Evolutionary conservation across 2,113 vertebrate species (phyloP).

Genomic region (Lepidothrix coronata): DNA sequence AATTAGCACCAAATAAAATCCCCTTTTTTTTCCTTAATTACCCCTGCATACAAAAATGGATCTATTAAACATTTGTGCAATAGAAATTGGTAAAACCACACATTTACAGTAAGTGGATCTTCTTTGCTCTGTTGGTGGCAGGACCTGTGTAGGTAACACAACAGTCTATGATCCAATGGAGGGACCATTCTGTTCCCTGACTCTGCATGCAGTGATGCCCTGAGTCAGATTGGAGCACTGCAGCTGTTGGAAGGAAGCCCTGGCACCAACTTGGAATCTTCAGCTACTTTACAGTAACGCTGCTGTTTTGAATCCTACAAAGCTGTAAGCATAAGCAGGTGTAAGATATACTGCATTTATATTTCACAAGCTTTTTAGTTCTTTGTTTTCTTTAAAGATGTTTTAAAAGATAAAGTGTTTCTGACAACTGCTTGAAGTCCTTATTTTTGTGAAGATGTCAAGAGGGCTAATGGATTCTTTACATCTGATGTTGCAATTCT

Average conservation of each 20-base stretch:
- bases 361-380: background rate
- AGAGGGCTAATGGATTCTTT: background rate
- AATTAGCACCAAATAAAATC: slow-evolving; percentile 58
- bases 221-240: background rate
- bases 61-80: background rate
- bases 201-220: background rate
- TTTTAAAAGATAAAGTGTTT: background rate
- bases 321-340: background rate
- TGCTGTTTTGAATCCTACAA: background rate
- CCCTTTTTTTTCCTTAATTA: background rate
- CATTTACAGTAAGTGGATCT: background rate
- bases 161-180: background rate
- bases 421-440: background rate
- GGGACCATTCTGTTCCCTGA: background rate
- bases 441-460: background rate
- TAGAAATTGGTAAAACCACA: background rate
- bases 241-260: background rate
- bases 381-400: background rate
- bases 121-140: background rate
- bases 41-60: background rate
- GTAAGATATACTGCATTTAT: background rate
- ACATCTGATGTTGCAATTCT: background rate
- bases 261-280: background rate
- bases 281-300: background rate
- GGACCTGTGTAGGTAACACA: background rate